Conservation (phyloP, 2,888 invertebrate species). For the Parnassius glacialis region DNA sequence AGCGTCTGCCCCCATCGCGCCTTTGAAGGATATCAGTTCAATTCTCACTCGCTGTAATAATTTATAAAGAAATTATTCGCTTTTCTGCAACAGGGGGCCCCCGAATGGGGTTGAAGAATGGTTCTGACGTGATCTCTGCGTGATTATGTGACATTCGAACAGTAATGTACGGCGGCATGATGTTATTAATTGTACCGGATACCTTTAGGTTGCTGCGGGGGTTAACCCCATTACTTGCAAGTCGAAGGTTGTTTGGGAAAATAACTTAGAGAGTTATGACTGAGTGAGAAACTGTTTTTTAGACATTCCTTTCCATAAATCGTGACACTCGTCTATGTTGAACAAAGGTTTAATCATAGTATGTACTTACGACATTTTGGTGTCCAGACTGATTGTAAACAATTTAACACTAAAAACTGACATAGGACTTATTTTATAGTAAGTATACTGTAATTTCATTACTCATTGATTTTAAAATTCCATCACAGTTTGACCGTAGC, state of each 20-base stretch:
- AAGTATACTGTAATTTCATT: no score
- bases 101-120: slow-evolving; percentile 31
- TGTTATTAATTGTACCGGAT: slow-evolving; percentile 34
- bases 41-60: slow-evolving; percentile 84
- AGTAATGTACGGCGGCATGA: slow-evolving; percentile 30
- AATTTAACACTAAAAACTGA: no score
- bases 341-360: background rate
- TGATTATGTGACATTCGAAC: slow-evolving; percentile 29
- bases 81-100: slow-evolving; percentile 35
- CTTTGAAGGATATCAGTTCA: slow-evolving; percentile 84
- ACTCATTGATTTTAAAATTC: no score
- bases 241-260: slow-evolving; percentile 13
- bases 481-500: background rate
- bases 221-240: slow-evolving; percentile 35
- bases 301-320: no score
- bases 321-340: background rate
- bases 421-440: no score
- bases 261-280: slow-evolving; percentile 19
- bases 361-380: background rate
- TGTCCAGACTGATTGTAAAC: no score
- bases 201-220: slow-evolving; percentile 21
- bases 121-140: slow-evolving; percentile 32
- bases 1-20: slow-evolving; percentile 44
- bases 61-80: slow-evolving; percentile 85
- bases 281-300: background rate